Evolutionary conservation across 2,113 vertebrate genomes (phyloP).

Genomic region (Sorex araneus): DNA sequence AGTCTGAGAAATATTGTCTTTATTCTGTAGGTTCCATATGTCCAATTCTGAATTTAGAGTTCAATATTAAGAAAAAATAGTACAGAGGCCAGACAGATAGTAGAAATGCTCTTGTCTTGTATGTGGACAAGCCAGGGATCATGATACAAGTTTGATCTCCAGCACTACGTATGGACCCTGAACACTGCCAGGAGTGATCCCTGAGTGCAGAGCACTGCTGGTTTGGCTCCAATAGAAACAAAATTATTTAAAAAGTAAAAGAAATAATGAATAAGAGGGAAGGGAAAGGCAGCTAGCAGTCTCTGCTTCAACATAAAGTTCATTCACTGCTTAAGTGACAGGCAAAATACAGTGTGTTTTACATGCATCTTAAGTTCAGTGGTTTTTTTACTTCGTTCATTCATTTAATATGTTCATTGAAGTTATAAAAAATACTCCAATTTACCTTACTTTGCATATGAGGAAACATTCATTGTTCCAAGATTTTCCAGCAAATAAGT

Average conservation of each 20-base stretch:
- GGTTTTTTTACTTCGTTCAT: not conserved
- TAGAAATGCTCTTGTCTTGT: no score
- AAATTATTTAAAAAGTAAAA: no score
- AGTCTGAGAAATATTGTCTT: not conserved
- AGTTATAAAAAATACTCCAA: not conserved
- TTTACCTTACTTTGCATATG: conserved; percentile 16
- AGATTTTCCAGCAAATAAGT: not conserved
- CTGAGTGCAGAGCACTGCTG: no score
- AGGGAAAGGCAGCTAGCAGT: not conserved
- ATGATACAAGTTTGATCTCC: no score
- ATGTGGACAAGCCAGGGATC: no score
- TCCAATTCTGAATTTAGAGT: not conserved
- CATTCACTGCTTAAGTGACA: not conserved
- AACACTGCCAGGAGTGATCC: no score
- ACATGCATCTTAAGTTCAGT: not conserved
- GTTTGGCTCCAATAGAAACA: no score
- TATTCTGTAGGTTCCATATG: not conserved
- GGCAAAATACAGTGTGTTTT: not conserved
- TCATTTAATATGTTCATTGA: conserved; percentile 15
- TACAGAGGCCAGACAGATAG: no score
- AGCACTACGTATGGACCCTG: no score
- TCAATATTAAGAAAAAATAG: not conserved
- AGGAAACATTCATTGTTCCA: not conserved
- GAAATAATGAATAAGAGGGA: not conserved
- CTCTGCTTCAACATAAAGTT: not conserved